Evolutionary conservation across 1,140 invertebrate genomes (phyloP).

Genomic region (Tetramorium alpestre): DNA sequence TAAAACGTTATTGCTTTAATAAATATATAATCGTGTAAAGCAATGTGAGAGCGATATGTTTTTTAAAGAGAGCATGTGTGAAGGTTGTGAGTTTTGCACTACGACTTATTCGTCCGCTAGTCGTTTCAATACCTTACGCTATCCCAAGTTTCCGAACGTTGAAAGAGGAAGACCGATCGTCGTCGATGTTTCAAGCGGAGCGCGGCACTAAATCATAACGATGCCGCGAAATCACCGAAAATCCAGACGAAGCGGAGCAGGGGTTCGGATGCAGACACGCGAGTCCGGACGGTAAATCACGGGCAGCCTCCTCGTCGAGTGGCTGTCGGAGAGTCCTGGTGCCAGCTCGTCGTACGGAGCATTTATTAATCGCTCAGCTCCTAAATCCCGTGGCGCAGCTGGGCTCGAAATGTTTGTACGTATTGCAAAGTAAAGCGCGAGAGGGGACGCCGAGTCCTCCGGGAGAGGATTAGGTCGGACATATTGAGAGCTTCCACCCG

Average conservation of each 20-base stretch:
- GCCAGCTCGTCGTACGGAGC: slow-evolving; percentile 72
- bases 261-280: slow-evolving; percentile 73
- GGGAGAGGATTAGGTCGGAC: slow-evolving; percentile 80
- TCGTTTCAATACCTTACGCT: slow-evolving; percentile 1
- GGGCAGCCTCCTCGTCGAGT: slow-evolving; percentile 72
- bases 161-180: slow-evolving; percentile 61
- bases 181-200: slow-evolving; percentile 65
- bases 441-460: slow-evolving; percentile 69
- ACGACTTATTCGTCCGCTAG: neutral
- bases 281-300: slow-evolving; percentile 73
- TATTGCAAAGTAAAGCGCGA: slow-evolving; percentile 76
- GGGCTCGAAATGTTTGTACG: slow-evolving; percentile 77
- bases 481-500: slow-evolving; percentile 81
- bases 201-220: slow-evolving; percentile 70
- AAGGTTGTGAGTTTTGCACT: neutral
- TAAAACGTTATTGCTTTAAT: neutral
- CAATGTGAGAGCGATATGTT: slow-evolving; percentile 64
- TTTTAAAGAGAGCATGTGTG: neutral
- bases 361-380: slow-evolving; percentile 78
- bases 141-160: slow-evolving; percentile 6
- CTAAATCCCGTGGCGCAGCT: slow-evolving; percentile 76
- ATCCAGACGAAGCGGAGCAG: slow-evolving; percentile 67
- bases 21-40: slow-evolving; percentile 26
- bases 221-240: slow-evolving; percentile 71
- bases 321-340: slow-evolving; percentile 75